phyloP scores from a whole-genome alignment of 2,888 invertebrate genomes.

The Petrolisthes cinctipes region DNA sequence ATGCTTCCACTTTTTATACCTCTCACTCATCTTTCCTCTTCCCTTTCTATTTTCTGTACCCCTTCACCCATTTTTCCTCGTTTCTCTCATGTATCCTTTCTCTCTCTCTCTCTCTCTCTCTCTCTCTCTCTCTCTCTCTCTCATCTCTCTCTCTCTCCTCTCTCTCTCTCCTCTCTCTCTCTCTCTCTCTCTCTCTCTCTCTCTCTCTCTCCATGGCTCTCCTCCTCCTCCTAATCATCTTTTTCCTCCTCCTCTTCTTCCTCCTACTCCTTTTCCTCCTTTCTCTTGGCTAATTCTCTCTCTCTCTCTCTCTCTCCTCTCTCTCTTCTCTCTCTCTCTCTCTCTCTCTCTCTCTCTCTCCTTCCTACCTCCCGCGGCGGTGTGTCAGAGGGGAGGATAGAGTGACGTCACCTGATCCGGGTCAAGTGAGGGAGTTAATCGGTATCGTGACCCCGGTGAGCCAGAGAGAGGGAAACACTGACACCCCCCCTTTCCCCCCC shows the following conservation, averaged over 20 bases:
- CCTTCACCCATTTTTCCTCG: background rate
- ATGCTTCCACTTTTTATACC: too few species aligned
- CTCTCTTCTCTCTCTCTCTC: background rate
- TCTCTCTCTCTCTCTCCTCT: background rate
- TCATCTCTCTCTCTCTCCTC: too few species aligned
- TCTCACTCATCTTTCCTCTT: background rate
- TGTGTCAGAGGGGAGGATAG: background rate
- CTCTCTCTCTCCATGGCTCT: background rate
- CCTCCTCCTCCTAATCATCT: background rate
- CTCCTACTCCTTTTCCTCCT: background rate
- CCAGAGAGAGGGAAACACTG: background rate
- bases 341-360: background rate
- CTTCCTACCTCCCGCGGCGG: background rate
- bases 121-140: background rate
- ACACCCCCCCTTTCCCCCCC: too few species aligned
- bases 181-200: constrained; percentile 1
- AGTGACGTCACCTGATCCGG: constrained; percentile 11
- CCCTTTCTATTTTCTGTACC: background rate
- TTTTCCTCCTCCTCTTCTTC: background rate
- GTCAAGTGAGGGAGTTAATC: constrained; percentile 31
- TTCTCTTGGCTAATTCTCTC: background rate
- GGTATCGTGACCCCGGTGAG: constrained; percentile 34
- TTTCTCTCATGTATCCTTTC: background rate
- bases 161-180: background rate
- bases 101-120: background rate